These are phyloP conservation scores for Anastatus disparis DNA, from an alignment of 1,140 invertebrate genomes.

Conservation along the genomic window DNA sequence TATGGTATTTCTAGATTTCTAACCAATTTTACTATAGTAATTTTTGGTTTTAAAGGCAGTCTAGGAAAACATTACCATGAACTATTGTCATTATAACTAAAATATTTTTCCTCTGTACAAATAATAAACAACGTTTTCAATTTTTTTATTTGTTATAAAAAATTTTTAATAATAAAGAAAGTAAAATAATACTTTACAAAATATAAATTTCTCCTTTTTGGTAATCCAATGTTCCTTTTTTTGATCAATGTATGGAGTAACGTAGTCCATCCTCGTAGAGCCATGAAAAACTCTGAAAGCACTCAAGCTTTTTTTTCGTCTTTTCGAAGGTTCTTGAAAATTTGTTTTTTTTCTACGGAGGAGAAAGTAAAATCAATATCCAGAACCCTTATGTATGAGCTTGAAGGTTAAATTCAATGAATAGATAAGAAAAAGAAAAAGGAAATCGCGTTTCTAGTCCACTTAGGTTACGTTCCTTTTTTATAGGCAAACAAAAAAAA, in stretches of 20 bases:
- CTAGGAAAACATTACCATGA: too few relatives aligned
- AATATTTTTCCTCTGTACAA: too few relatives aligned
- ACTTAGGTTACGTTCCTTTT: not conserved
- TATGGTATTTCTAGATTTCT: too few relatives aligned
- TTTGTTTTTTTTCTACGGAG: constrained; percentile 23
- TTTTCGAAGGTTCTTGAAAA: constrained; percentile 21
- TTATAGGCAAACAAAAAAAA: not conserved
- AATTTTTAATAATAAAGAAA: too few relatives aligned
- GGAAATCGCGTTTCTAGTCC: not conserved
- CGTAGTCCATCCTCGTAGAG: not conserved
- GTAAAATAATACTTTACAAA: too few relatives aligned
- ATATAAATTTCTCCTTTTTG: too few relatives aligned
- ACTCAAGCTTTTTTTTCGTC: constrained; percentile 19
- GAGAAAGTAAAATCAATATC: constrained; percentile 33
- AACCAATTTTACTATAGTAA: too few relatives aligned
- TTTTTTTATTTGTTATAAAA: too few relatives aligned
- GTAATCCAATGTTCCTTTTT: not conserved
- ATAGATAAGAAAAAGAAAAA: constrained; percentile 19
- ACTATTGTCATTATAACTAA: too few relatives aligned
- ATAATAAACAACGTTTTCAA: too few relatives aligned
- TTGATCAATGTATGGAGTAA: not conserved
- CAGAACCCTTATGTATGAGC: not conserved
- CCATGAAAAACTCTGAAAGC: constrained; percentile 7
- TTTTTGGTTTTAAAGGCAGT: too few relatives aligned
- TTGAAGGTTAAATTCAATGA: constrained; percentile 26